Evolutionary conservation across 64 coral and sea anemone species (phyloP), one percentile per base, ranked within the genome.

Genomic region (Acropora tenuis): DNA sequence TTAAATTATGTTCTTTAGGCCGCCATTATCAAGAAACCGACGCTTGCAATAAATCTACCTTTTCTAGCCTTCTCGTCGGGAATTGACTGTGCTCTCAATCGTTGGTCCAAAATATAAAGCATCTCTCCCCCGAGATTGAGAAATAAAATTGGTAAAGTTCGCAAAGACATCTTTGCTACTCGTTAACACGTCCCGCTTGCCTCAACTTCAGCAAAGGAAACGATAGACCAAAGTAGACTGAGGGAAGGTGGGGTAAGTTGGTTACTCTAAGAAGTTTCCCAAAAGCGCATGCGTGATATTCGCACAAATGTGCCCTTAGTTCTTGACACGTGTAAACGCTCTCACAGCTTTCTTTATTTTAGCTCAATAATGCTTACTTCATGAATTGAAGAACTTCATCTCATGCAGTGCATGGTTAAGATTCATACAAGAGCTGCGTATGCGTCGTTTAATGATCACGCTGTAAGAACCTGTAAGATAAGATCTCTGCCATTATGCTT

Each of bases 71-170:
- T 99, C 78, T 99, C 94, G 16, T 99, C 88, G 5, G 97, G 97
- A 76, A 99, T 99, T 4, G 97, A 95, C 78, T 99, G 97, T 6
- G 97, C 97, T 89, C 97, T 74, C 52, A 99, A 86, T 43, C 97
- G 95, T 80, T 99, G 97, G 47, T 99, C 97, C 18, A 99, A 55
- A 87, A 99, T 99, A 81, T 99, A 99, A 20, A 99, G 67, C 97
- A 99, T 99, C 69, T 99, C 97, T 79, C 97, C 97, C 88, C 97
- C 97, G 9, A 99, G 88, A 40, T 99, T 99, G 16, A 99, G 92
- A 63, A 99, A 99, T 41, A 99, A 87, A 78, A 99, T 96, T 3
- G 97, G 97, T 20, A 99, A 48, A 69, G 97, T 99, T 80, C 94
- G 78, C 52, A 93, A 58, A 73, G 97, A 99, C 97, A 99, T 99